Percentiles rank a stretch among this genome's conserved stretches.
These are phyloP conservation scores for Zosterops lateralis DNA, from an alignment of 2,113 vertebrate species.

Conservation along the genomic window DNA sequence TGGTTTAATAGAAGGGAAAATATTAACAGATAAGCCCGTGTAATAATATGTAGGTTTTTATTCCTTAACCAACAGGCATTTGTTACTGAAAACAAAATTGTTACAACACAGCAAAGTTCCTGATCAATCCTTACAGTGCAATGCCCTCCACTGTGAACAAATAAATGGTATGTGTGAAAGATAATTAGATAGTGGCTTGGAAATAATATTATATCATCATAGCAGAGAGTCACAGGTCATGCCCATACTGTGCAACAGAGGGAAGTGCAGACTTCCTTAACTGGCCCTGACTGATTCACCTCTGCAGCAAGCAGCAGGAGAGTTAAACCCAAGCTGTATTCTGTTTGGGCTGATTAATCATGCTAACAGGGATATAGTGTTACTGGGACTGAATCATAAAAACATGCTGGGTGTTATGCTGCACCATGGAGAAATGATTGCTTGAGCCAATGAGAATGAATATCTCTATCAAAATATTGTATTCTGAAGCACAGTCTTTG, in stretches of 20 bases:
- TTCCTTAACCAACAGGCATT: not conserved
- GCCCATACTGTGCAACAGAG: not conserved
- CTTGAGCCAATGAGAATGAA: not conserved
- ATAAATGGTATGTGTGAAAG: not conserved
- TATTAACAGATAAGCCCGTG: not conserved
- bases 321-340: slow-evolving; percentile 14
- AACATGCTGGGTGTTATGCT: not conserved
- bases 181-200: not conserved
- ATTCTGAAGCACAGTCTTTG: not conserved
- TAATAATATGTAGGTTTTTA: rapidly evolving
- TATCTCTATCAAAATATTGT: not conserved
- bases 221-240: not conserved
- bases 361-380: not conserved
- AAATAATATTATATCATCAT: slow-evolving; percentile 1
- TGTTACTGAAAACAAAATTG: not conserved
- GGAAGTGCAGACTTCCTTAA: slow-evolving; percentile 16
- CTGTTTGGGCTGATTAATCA: slow-evolving; percentile 35
- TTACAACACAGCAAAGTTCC: not conserved
- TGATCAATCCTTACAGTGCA: not conserved
- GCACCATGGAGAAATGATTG: not conserved
- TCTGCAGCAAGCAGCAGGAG: slow-evolving; percentile 20
- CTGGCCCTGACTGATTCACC: not conserved
- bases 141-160: not conserved
- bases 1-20: not conserved
- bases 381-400: not conserved